Conservation (phyloP, 1,140 invertebrate genomes). For the Brachionus sp. region DNA sequence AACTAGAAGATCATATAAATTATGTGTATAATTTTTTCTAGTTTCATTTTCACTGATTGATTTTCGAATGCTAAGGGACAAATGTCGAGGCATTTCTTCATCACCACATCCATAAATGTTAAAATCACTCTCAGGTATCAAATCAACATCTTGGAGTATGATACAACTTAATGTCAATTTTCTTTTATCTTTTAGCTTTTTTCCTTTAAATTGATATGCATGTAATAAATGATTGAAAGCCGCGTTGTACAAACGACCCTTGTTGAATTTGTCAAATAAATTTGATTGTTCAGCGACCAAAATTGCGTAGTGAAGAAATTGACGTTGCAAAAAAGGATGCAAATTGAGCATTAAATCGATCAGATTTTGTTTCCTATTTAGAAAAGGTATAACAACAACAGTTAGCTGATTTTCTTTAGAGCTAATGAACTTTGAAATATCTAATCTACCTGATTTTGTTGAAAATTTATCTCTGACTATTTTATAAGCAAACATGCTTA, state of each 20-base stretch:
- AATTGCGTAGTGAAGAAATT: slow-evolving; percentile 81
- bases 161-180: slow-evolving; percentile 13
- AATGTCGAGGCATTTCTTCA: slow-evolving; percentile 57
- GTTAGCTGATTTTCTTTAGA: slow-evolving; percentile 11
- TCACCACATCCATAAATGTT: slow-evolving; percentile 68
- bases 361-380: slow-evolving; percentile 75
- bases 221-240: slow-evolving; percentile 7
- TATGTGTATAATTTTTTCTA: slow-evolving; percentile 47
- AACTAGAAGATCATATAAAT: slow-evolving; percentile 81
- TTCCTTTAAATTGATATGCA: neutral
- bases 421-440: neutral
- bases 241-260: slow-evolving; percentile 31
- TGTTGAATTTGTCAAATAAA: slow-evolving; percentile 3
- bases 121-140: slow-evolving; percentile 46
- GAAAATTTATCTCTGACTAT: neutral
- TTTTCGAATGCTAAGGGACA: neutral
- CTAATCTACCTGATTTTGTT: neutral
- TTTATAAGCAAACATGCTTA: neutral
- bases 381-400: slow-evolving; percentile 75
- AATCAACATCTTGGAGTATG: slow-evolving; percentile 37
- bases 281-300: slow-evolving; percentile 77
- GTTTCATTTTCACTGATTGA: neutral
- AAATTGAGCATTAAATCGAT: slow-evolving; percentile 77
- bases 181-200: neutral
- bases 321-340: slow-evolving; percentile 79